Conservation (phyloP, 1,140 invertebrate genomes). For the Cydia splendana region DNA sequence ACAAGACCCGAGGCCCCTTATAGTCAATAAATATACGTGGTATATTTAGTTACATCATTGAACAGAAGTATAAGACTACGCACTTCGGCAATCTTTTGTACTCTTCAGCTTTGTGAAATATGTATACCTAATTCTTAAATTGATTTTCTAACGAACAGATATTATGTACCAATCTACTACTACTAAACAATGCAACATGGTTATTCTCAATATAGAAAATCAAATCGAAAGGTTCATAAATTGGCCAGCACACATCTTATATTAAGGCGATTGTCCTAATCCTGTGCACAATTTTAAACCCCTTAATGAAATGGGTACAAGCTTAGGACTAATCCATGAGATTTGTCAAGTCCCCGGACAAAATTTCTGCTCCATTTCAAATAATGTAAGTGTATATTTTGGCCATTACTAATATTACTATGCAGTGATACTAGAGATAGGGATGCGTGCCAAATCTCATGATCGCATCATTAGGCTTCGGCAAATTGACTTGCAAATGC, state of each 20-base stretch:
- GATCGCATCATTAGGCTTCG: constrained; percentile 9
- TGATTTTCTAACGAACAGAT: too few species aligned
- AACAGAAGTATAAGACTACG: background rate
- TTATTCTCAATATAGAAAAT: too few species aligned
- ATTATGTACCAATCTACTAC: too few species aligned
- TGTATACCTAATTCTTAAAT: too few species aligned
- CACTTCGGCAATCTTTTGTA: background rate
- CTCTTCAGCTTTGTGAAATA: too few species aligned
- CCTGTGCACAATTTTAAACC: background rate
- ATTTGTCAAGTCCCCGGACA: background rate
- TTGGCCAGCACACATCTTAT: too few species aligned
- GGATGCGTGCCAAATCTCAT: background rate
- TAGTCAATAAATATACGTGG: constrained; percentile 14
- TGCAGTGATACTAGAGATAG: background rate
- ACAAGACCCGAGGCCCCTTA: constrained; percentile 8
- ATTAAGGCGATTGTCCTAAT: too few species aligned
- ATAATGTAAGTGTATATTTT: background rate
- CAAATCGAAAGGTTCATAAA: too few species aligned
- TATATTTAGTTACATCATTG: constrained; percentile 10
- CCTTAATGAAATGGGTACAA: background rate
- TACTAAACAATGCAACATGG: too few species aligned
- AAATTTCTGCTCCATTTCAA: background rate
- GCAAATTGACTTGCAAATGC: constrained; percentile 10
- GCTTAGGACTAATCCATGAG: background rate
- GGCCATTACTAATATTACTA: background rate